Percentiles rank a stretch among this genome's conserved stretches.
phyloP scores from a whole-genome alignment of 2,888 invertebrate species.

The Timema cristinae region DNA sequence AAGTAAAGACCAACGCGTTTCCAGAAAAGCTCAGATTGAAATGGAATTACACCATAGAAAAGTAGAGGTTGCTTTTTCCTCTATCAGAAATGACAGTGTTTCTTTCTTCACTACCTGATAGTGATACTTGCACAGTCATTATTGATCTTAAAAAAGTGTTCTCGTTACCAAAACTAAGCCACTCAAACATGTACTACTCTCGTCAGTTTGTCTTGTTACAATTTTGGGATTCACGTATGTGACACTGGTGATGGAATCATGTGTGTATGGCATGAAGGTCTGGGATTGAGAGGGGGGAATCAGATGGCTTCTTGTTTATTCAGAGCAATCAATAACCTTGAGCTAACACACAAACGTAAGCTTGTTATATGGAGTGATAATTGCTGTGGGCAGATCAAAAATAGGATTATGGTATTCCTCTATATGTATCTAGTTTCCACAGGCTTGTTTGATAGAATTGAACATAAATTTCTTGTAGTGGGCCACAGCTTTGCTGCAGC shows the following conservation, averaged over 20 bases:
- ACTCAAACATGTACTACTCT: slow-evolving; percentile 37
- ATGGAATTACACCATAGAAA: background rate
- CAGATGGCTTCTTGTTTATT: slow-evolving; percentile 32
- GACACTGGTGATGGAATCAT: slow-evolving; percentile 32
- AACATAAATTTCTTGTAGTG: slow-evolving; percentile 31
- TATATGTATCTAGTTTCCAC: slow-evolving; percentile 20
- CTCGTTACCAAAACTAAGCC: slow-evolving; percentile 36
- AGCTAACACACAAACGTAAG: background rate
- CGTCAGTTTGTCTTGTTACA: slow-evolving; percentile 37
- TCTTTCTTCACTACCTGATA: slow-evolving; percentile 32
- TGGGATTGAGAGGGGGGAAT: slow-evolving; percentile 35
- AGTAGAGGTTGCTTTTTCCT: slow-evolving; percentile 8
- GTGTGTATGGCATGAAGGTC: slow-evolving; percentile 35
- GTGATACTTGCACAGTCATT: slow-evolving; percentile 28
- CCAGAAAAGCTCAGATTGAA: background rate
- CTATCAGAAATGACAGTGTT: slow-evolving; percentile 4
- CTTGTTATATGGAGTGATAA: slow-evolving; percentile 16
- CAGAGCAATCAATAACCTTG: slow-evolving; percentile 12
- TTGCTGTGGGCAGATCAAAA: slow-evolving; percentile 17
- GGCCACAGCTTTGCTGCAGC: slow-evolving; percentile 31
- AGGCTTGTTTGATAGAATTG: slow-evolving; percentile 25
- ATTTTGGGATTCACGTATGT: slow-evolving; percentile 34
- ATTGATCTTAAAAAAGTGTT: slow-evolving; percentile 39
- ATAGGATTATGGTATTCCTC: slow-evolving; percentile 15
- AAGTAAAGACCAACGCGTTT: background rate